A percentile compares a stretch with the other conserved stretches of the same genome.
Conservation (phyloP, 2,888 invertebrate species). For the Tenthredo livida region DNA sequence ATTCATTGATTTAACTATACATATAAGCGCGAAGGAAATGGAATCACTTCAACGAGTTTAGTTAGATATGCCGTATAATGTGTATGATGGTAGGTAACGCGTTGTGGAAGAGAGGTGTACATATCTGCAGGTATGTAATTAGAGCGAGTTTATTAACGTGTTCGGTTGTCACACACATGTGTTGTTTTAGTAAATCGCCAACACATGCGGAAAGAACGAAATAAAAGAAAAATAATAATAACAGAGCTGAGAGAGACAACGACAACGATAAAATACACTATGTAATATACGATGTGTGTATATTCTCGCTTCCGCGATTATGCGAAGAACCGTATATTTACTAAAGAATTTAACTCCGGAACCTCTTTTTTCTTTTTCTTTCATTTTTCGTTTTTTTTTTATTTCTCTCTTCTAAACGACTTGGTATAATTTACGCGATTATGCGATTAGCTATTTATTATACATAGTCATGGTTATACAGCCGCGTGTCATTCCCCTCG, state of each 20-base stretch:
- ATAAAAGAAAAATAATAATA: not conserved
- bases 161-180: not conserved
- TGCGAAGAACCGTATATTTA: not conserved
- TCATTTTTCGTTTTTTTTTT: not conserved
- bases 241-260: not conserved
- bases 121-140: not conserved
- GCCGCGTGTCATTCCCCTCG: conserved; percentile 3
- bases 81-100: no score
- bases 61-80: not conserved
- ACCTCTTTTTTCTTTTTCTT: not conserved
- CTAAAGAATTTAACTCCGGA: conserved; percentile 3
- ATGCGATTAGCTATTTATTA: not conserved
- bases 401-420: not conserved
- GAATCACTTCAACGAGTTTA: not conserved
- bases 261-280: not conserved
- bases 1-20: conserved; percentile 23
- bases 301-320: not conserved
- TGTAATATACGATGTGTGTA: not conserved
- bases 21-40: not conserved
- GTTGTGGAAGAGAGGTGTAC: not conserved
- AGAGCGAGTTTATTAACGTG: not conserved
- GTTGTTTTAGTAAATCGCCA: conserved; percentile 6
- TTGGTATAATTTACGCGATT: not conserved
- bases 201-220: not conserved
- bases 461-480: not conserved